Evolutionary conservation across 2,113 vertebrate species (phyloP).

Genomic region (Heteronetta atricapilla): DNA sequence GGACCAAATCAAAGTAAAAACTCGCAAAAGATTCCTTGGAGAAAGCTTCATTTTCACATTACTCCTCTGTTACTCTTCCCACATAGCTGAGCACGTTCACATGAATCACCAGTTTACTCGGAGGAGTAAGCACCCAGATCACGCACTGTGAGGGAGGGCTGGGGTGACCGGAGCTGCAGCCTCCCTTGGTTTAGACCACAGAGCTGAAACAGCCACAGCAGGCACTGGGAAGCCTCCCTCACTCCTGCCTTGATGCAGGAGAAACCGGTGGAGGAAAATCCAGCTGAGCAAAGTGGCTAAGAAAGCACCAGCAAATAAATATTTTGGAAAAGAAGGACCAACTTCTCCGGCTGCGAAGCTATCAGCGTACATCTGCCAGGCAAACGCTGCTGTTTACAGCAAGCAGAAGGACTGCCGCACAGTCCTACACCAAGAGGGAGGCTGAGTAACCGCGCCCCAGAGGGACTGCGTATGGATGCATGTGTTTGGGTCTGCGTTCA

Average conservation of each 20-base stretch:
- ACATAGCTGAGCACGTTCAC: slow-evolving; percentile 30
- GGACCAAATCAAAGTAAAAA: not conserved
- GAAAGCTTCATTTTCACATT: slow-evolving; percentile 20
- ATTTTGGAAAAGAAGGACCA: not conserved
- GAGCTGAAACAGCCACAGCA: not conserved
- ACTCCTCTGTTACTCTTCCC: slow-evolving; percentile 37
- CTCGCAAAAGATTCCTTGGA: not conserved
- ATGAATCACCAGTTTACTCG: slow-evolving; percentile 59
- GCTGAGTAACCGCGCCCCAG: not conserved
- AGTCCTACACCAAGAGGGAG: not conserved
- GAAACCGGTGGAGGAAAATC: not conserved
- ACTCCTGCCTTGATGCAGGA: not conserved
- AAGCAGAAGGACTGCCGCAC: not conserved
- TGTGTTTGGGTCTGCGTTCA: not conserved
- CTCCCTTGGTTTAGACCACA: not conserved
- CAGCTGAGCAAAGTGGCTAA: not conserved
- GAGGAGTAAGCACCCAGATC: slow-evolving; percentile 41
- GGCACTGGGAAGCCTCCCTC: not conserved
- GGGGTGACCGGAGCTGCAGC: not conserved
- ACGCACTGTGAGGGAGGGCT: not conserved
- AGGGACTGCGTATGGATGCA: not conserved
- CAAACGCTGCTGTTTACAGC: not conserved
- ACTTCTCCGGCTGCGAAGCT: not conserved
- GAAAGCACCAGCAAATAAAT: not conserved
- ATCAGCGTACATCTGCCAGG: not conserved